phyloP scores from a whole-genome alignment of 35 echinoderm and acorn worm genomes.

The Hemicentrotus pulcherrimus region DNA sequence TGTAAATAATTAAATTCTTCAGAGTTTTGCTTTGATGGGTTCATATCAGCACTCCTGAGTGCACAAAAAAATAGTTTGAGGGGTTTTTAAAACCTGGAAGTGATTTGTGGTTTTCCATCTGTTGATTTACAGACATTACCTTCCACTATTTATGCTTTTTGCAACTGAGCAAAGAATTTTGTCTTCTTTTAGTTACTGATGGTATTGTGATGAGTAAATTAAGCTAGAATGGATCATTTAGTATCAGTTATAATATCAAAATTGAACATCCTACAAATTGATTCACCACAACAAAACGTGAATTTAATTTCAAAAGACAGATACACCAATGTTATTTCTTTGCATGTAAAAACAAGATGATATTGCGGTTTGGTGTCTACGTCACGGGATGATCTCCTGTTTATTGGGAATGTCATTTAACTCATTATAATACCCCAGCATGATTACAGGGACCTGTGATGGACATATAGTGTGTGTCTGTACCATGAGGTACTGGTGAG shows the following conservation, averaged over 20 bases:
- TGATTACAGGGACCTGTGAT: background rate
- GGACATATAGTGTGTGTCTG: background rate
- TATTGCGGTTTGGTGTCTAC: background rate
- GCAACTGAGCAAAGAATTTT: background rate
- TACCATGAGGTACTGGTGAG: background rate
- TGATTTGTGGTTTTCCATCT: background rate
- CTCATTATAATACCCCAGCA: background rate
- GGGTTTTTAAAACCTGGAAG: background rate
- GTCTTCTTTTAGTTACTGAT: background rate
- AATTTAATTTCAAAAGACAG: background rate
- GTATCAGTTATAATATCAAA: background rate
- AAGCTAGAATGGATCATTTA: background rate
- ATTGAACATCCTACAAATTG: background rate
- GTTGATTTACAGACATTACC: background rate
- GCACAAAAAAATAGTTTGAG: background rate
- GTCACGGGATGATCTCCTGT: background rate
- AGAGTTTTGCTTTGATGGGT: background rate
- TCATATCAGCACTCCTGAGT: background rate
- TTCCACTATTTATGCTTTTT: background rate
- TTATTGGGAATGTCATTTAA: constrained; percentile 4
- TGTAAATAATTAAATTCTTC: background rate
- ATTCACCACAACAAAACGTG: background rate
- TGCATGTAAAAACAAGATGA: background rate
- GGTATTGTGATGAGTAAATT: background rate
- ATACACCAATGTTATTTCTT: background rate